A percentile compares a stretch with the other conserved stretches of the same genome.
Conservation (phyloP, 1,140 invertebrate genomes). For the Megalopta genalis region DNA sequence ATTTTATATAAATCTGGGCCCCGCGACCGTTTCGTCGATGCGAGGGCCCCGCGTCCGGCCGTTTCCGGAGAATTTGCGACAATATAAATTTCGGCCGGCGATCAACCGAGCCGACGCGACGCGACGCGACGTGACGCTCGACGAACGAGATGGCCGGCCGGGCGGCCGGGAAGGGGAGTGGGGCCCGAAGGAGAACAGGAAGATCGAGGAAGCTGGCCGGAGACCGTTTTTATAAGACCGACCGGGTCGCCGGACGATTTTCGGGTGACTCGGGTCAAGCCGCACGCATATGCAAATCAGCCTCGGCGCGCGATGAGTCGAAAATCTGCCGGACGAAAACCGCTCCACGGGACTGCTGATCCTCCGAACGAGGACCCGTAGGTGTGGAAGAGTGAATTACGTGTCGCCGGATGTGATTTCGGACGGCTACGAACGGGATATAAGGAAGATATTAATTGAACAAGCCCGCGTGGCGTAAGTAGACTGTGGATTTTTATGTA, state of each 20-base stretch:
- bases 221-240: constrained; percentile 50
- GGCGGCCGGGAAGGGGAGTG: not conserved
- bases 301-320: constrained; percentile 32
- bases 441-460: too few relatives aligned
- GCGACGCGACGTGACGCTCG: constrained; percentile 1
- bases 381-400: constrained; percentile 19
- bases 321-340: constrained; percentile 34
- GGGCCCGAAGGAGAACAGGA: constrained; percentile 1
- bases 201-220: constrained; percentile 21
- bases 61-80: constrained; percentile 70
- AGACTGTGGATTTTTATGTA: too few relatives aligned
- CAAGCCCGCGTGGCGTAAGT: too few relatives aligned
- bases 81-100: constrained; percentile 66
- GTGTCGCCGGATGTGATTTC: not conserved
- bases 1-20: constrained; percentile 68
- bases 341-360: constrained; percentile 8
- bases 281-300: constrained; percentile 67
- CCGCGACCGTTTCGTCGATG: constrained; percentile 53
- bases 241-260: constrained; percentile 32
- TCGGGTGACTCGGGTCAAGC: constrained; percentile 61
- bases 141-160: not conserved
- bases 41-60: constrained; percentile 18
- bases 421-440: too few relatives aligned
- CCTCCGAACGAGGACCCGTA: not conserved
- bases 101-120: constrained; percentile 26